These are phyloP conservation scores for Drosophila paramelanica DNA, from an alignment of 2,888 invertebrate species.

Conservation along the genomic window DNA sequence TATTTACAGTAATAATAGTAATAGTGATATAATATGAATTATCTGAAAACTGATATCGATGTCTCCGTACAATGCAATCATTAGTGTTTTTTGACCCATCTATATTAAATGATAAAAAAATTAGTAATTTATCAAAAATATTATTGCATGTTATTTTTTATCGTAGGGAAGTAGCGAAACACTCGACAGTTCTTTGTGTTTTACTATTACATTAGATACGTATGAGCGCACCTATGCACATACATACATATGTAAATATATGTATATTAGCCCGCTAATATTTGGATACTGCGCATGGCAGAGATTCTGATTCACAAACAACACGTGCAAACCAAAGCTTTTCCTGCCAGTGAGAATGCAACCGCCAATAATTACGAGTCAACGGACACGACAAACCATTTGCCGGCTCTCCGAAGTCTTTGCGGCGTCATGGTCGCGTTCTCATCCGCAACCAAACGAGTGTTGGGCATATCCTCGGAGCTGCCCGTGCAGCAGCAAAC, in stretches of 20 bases:
- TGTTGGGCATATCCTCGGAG: slow-evolving; percentile 11
- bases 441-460: slow-evolving; percentile 25
- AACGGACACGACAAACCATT: not conserved
- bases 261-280: slow-evolving; percentile 34
- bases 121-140: not conserved
- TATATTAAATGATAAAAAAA: not conserved
- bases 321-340: slow-evolving; percentile 48
- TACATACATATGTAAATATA: not conserved
- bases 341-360: slow-evolving; percentile 17
- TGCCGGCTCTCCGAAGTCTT: slow-evolving; percentile 48
- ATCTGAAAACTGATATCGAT: no score
- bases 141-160: not conserved
- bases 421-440: slow-evolving; percentile 25
- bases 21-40: no score
- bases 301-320: slow-evolving; percentile 32
- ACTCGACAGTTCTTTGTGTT: not conserved
- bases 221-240: not conserved
- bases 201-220: slow-evolving; percentile 26
- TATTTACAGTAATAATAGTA: no score
- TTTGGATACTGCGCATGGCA: slow-evolving; percentile 43
- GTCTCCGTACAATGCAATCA: no score
- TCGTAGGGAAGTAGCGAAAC: not conserved
- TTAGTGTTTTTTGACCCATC: no score
- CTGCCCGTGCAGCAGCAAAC: slow-evolving; percentile 14
- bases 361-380: slow-evolving; percentile 17